Conservation (phyloP, 2,797 vertebrate genomes). For the Rhynchotus rufescens region DNA sequence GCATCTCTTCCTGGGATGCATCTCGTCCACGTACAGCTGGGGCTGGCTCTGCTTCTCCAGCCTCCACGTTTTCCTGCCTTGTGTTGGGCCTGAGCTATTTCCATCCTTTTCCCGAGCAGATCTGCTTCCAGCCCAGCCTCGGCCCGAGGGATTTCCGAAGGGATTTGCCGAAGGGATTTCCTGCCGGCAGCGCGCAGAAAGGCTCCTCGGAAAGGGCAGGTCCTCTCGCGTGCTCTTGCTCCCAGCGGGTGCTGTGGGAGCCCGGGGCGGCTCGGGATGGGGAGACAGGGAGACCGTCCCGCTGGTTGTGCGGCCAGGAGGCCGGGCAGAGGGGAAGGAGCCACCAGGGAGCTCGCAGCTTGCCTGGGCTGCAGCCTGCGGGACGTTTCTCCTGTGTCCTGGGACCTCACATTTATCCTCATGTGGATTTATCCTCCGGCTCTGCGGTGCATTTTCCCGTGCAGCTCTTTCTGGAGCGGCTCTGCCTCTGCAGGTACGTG, state of each 20-base stretch:
- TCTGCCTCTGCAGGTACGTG: fast-evolving
- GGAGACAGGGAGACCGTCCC: too few species aligned
- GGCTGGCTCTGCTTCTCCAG: neutral
- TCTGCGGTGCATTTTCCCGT: fast-evolving
- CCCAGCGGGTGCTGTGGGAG: neutral
- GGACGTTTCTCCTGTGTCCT: neutral
- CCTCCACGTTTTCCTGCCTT: neutral
- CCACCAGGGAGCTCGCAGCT: fast-evolving
- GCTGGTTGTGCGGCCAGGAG: neutral
- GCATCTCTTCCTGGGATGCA: neutral
- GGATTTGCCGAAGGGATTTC: slow-evolving; percentile 11
- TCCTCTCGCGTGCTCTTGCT: neutral
- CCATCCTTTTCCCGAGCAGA: neutral
- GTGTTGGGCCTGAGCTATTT: too few species aligned
- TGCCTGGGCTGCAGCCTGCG: fast-evolving
- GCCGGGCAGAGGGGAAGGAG: neutral
- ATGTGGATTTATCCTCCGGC: neutral
- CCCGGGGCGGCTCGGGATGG: too few species aligned
- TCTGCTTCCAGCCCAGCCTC: neutral
- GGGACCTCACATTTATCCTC: fast-evolving
- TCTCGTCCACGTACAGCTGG: fast-evolving
- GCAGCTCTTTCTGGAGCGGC: neutral
- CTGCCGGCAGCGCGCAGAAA: neutral
- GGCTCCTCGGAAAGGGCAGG: neutral
- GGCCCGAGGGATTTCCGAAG: too few species aligned